These are phyloP conservation scores for Plemyria rubiginata DNA, from an alignment of 2,888 invertebrate species.

Conservation along the genomic window DNA sequence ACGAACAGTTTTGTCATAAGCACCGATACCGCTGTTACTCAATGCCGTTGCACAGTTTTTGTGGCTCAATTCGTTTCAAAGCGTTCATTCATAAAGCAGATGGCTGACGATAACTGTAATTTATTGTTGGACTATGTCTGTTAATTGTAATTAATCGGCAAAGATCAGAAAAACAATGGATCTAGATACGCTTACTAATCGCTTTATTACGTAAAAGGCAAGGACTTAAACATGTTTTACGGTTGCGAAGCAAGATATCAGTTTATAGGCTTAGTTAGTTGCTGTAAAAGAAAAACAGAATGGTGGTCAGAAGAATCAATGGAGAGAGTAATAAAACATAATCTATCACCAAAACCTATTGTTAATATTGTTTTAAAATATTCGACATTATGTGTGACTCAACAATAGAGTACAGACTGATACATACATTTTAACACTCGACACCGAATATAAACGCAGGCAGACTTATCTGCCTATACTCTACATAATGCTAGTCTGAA, in stretches of 20 bases:
- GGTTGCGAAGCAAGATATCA: slow-evolving; percentile 12
- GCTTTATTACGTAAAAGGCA: slow-evolving; percentile 20
- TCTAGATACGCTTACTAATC: slow-evolving; percentile 27
- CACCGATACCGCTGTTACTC: slow-evolving; percentile 56
- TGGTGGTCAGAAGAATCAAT: no score
- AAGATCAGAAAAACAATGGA: slow-evolving; percentile 34
- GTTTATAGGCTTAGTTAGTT: neutral
- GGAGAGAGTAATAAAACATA: no score
- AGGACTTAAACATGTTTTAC: slow-evolving; percentile 27
- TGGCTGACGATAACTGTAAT: slow-evolving; percentile 29
- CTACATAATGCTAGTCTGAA: slow-evolving; percentile 57
- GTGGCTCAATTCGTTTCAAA: slow-evolving; percentile 50
- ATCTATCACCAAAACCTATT: no score
- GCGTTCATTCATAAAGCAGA: slow-evolving; percentile 49
- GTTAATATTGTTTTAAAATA: no score
- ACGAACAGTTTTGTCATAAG: slow-evolving; percentile 58
- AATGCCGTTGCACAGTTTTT: slow-evolving; percentile 52
- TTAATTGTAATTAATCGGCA: slow-evolving; percentile 32
- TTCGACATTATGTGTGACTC: no score
- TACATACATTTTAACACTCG: no score
- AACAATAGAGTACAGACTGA: neutral
- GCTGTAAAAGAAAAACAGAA: neutral
- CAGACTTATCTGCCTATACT: no score
- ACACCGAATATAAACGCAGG: no score
- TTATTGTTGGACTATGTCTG: slow-evolving; percentile 29